Conservation (phyloP, 2,888 invertebrate species). For the Lampropteryx suffumata region DNA sequence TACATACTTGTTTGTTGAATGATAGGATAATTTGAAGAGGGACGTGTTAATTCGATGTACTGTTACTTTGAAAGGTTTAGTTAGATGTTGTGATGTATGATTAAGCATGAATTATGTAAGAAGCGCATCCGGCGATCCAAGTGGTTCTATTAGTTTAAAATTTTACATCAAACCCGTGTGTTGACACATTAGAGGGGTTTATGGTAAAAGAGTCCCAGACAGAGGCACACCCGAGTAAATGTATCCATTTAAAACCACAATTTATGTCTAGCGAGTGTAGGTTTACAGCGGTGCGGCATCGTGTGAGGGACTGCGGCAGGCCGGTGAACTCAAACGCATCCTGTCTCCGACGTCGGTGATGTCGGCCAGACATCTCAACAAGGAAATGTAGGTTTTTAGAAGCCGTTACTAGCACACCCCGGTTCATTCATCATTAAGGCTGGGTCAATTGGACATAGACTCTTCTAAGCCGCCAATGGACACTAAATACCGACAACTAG, state of each 20-base stretch:
- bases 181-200: slow-evolving; percentile 26
- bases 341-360: slow-evolving; percentile 66
- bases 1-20: slow-evolving; percentile 55
- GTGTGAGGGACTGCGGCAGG: slow-evolving; percentile 56
- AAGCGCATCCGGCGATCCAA: slow-evolving; percentile 21
- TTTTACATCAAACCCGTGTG: slow-evolving; percentile 11
- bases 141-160: slow-evolving; percentile 17
- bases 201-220: slow-evolving; percentile 35
- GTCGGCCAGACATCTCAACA: slow-evolving; percentile 70
- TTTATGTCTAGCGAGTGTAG: slow-evolving; percentile 62
- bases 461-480: slow-evolving; percentile 47
- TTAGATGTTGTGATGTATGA: slow-evolving; percentile 34
- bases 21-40: slow-evolving; percentile 53
- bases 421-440: slow-evolving; percentile 60
- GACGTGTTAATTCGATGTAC: slow-evolving; percentile 48
- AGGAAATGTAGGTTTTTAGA: slow-evolving; percentile 78
- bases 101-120: slow-evolving; percentile 35
- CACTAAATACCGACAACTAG: slow-evolving; percentile 46
- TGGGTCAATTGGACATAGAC: slow-evolving; percentile 63
- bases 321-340: slow-evolving; percentile 71
- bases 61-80: slow-evolving; percentile 53
- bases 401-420: slow-evolving; percentile 68
- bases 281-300: slow-evolving; percentile 55
- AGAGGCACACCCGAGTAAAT: slow-evolving; percentile 41
- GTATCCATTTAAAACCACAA: slow-evolving; percentile 65